Evolutionary conservation across 2,113 vertebrate genomes (phyloP), one percentile per base, ranked within the genome.

Genomic region (Macroglossus sobrinus): DNA sequence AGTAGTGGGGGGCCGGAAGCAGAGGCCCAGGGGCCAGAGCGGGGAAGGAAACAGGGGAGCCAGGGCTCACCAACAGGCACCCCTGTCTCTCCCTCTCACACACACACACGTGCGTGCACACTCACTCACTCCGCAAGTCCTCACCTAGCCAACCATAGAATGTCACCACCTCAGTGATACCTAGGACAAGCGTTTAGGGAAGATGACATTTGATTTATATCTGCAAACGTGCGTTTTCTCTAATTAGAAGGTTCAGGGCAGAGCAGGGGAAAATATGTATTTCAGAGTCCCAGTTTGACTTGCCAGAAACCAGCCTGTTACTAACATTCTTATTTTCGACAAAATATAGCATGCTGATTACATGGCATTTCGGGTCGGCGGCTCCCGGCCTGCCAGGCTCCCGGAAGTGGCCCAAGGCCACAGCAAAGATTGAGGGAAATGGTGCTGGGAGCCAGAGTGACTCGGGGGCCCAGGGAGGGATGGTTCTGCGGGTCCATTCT

Each of bases 311-410:
- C 93, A 93, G 88, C 50, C 98, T 84, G 81, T 95, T 93, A 88
- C 97, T 97, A 98, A 98, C 95, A 69, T 96, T 97, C 98, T 96
- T 97, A 98, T 97, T 98, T 98, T 97, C 97, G 98, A 98, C 75
- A 97, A 98, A 98, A 98, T 97, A 97, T 86, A 98, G 98, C 95
- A 89, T 97, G 95, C 96, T 98, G 98, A 98, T 98, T 98, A 97
- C 95, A 98, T 68, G 95, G 90, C 94, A 97, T 96, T 93, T 94
- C 12, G 80, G 94, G 66, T 94, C 96, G 64, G 76, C 5, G 43
- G 89, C 92, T 96, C 78, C 14, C 0, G 26, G 97, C 91, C 92
- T 82, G 93, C 93, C 97, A 96, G 68, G 95, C 96, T 96, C 94
- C 93, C 74, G 79, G 89, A 64, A 86, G 84, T 66, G 81, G 95